Base-by-base conservation (phyloP, 2,113 vertebrate species). In the Petrocephalus zakoni region DNA sequence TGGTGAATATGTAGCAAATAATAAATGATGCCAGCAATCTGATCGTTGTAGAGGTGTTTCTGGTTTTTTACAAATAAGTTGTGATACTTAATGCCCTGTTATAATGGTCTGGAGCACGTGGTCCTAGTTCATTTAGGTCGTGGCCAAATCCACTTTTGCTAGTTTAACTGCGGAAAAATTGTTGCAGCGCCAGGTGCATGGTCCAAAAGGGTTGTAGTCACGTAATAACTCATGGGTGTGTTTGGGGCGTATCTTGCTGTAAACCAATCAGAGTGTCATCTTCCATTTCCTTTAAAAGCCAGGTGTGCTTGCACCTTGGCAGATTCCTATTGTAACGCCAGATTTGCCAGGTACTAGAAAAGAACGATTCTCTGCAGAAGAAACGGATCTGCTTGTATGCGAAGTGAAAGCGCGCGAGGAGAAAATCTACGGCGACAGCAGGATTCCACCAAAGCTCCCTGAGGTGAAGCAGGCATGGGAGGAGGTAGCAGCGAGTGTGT, bases 271-370 rank as follows among this genome's bases (percentile, higher is more conserved):
- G 61, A 68, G 61, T 68, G 61, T 68, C 61, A 13, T 68, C 61
- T 68, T n/a, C 61, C 61, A 68, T 68, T 68, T n/a, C 61, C 61
- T 68, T 68, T 68, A 68, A 68, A 68, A 68, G 61, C 61, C 61
- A 29, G 61, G 61, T 68, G 61, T 29, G 8, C 61, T 68, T 68
- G 61, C 61, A 68, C 61, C 61, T 68, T 68, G 61, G 61, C 61
- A 68, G 61, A 68, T 68, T 68, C 61, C 61, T 68, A 68, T 68
- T 68, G 4, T 68, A 68, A 68, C 61, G 0, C 61, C 61, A n/a
- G 61, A 68, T 10, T 68, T 68, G 25, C 61, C 61, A 68, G 61
- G 61, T 13, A 68, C n/a, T 68, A 68, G 61, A 68, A 68, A 68
- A 68, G 61, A 68, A 29, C 61, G 61, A n/a, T 68, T 68, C 61